Evolutionary conservation across 2,797 vertebrate species (phyloP).

Genomic region (Mormyrops attenuatus): DNA sequence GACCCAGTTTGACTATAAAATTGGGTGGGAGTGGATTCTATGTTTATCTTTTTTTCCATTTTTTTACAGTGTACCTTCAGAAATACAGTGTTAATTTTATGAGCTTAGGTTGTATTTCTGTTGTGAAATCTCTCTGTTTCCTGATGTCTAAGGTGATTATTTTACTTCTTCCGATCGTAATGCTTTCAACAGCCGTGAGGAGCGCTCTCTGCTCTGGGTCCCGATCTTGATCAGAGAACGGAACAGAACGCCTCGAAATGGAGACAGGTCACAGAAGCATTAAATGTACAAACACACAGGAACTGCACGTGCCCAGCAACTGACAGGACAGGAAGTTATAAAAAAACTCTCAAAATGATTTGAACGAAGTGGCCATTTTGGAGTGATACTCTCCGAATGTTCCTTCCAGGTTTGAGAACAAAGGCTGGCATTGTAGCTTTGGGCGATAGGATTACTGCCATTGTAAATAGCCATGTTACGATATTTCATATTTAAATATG

Average conservation of each 20-base stretch:
- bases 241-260: slow-evolving; percentile 62
- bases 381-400: slow-evolving; percentile 79
- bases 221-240: slow-evolving; percentile 55
- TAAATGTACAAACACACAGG: slow-evolving; percentile 58
- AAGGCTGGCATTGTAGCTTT: slow-evolving; percentile 86
- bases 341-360: slow-evolving; percentile 82
- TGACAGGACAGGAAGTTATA: slow-evolving; percentile 88
- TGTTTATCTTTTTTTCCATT: neutral
- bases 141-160: neutral
- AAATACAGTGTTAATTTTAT: neutral
- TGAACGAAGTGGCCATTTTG: slow-evolving; percentile 89
- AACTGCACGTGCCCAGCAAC: slow-evolving; percentile 73
- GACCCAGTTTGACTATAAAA: neutral
- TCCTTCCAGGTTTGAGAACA: slow-evolving; percentile 74
- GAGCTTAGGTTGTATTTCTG: neutral
- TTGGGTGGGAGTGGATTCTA: neutral
- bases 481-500: slow-evolving; percentile 38
- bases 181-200: slow-evolving; percentile 65
- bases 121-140: neutral
- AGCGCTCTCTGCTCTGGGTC: slow-evolving; percentile 54
- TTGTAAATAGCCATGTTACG: slow-evolving; percentile 70
- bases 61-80: neutral
- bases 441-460: slow-evolving; percentile 74
- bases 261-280: slow-evolving; percentile 69
- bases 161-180: slow-evolving; percentile 42